phyloP scores from a whole-genome alignment of 1,140 invertebrate species.

The Bombus impatiens region DNA sequence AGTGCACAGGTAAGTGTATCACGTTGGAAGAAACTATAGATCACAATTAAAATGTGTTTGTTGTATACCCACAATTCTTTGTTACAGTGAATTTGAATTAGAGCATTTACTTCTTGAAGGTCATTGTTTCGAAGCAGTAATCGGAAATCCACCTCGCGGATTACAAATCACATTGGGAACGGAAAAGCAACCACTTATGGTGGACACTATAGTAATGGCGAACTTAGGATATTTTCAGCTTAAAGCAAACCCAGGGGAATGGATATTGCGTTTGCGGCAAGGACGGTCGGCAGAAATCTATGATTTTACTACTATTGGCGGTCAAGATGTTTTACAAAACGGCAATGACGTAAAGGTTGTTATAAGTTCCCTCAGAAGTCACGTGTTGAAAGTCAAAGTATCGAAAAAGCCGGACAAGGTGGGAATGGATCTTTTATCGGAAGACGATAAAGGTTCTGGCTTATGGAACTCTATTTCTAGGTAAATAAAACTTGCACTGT shows the following conservation, averaged over 20 bases:
- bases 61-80: not conserved
- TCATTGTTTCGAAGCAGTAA: slow-evolving; percentile 96
- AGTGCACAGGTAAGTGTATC: slow-evolving; percentile 84
- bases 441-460: slow-evolving; percentile 88
- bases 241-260: slow-evolving; percentile 98
- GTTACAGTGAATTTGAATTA: slow-evolving; percentile 88
- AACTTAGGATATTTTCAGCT: slow-evolving; percentile 99
- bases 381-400: slow-evolving; percentile 95
- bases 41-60: not conserved
- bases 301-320: slow-evolving; percentile 87
- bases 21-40: not conserved
- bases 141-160: slow-evolving; percentile 96
- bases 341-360: slow-evolving; percentile 91
- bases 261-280: slow-evolving; percentile 93
- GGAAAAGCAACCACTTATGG: slow-evolving; percentile 87
- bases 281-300: slow-evolving; percentile 98
- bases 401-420: slow-evolving; percentile 94
- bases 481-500: slow-evolving; percentile 78
- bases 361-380: slow-evolving; percentile 93
- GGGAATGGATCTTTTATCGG: slow-evolving; percentile 91
- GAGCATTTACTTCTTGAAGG: slow-evolving; percentile 91
- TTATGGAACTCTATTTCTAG: slow-evolving; percentile 97
- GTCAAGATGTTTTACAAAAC: slow-evolving; percentile 83
- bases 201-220: slow-evolving; percentile 99
- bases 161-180: slow-evolving; percentile 98